phyloP scores from a whole-genome alignment of 2,797 vertebrate genomes.

The Hemibagrus guttatus region DNA sequence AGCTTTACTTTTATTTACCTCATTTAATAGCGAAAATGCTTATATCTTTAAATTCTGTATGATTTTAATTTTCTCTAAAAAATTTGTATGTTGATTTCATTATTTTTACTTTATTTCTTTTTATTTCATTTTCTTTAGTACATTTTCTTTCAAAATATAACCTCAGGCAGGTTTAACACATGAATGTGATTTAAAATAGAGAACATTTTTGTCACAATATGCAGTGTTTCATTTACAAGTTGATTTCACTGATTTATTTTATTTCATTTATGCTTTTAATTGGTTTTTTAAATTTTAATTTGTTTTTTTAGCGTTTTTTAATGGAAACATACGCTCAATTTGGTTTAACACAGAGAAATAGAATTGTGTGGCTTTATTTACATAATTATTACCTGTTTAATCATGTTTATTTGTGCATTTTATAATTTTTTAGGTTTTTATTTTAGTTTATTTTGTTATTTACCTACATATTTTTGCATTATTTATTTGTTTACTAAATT shows the following conservation, averaged over 20 bases:
- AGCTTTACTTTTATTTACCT: not conserved
- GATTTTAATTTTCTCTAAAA: not conserved
- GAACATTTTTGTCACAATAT: not conserved
- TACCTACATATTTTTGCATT: not conserved
- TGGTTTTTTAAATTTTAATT: not conserved
- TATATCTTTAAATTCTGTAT: not conserved
- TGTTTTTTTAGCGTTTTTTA: too few species aligned
- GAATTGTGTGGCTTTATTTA: too few species aligned
- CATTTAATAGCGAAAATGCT: not conserved
- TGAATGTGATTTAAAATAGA: not conserved
- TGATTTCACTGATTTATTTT: not conserved
- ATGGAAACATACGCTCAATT: too few species aligned
- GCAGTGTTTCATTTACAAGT: not conserved
- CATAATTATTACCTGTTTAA: too few species aligned
- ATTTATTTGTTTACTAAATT: not conserved
- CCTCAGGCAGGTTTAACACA: not conserved
- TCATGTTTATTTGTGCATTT: too few species aligned
- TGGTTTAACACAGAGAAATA: too few species aligned
- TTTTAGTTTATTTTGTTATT: not conserved
- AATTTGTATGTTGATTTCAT: not conserved
- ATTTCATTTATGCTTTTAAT: not conserved
- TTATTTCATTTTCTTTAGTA: not conserved
- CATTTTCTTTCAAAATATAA: not conserved
- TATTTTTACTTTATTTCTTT: not conserved
- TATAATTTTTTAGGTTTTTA: too few species aligned